A percentile compares a stretch with the other conserved stretches of the same genome.
These are phyloP conservation scores for Rhinogobio ventralis DNA, from an alignment of 2,797 vertebrate genomes.

Conservation along the genomic window DNA sequence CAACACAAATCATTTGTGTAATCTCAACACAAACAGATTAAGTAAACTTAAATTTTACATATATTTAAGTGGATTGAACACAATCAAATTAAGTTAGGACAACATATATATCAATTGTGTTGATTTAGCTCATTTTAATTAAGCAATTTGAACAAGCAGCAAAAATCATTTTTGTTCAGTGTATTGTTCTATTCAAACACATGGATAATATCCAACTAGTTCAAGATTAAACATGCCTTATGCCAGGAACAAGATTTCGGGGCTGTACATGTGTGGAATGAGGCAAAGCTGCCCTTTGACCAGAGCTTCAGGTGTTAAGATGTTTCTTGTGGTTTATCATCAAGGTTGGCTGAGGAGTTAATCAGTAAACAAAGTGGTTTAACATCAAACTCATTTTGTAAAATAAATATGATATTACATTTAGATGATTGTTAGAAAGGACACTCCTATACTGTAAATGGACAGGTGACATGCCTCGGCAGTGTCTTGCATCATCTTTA, in stretches of 20 bases:
- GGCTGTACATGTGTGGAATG: neutral
- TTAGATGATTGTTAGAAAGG: neutral
- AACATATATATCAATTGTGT: too few relatives aligned
- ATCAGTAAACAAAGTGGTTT: constrained; percentile 10
- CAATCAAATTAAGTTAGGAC: too few relatives aligned
- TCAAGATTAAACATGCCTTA: neutral
- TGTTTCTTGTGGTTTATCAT: neutral
- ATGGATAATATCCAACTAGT: neutral
- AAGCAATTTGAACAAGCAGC: too few relatives aligned
- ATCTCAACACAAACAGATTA: too few relatives aligned
- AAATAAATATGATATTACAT: neutral
- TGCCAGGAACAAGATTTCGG: neutral
- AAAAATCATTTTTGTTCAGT: too few relatives aligned
- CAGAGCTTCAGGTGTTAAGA: constrained; percentile 5
- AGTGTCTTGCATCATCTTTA: neutral
- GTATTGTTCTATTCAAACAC: neutral
- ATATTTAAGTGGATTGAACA: too few relatives aligned
- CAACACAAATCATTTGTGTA: too few relatives aligned
- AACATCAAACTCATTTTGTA: neutral
- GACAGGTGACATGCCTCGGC: neutral
- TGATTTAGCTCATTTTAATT: too few relatives aligned
- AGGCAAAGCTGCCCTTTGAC: constrained; percentile 6
- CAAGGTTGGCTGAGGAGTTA: neutral
- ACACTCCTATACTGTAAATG: neutral
- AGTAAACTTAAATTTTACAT: too few relatives aligned